Base-by-base conservation (phyloP, 2,113 vertebrate genomes). In the Deroptyus accipitrinus region DNA sequence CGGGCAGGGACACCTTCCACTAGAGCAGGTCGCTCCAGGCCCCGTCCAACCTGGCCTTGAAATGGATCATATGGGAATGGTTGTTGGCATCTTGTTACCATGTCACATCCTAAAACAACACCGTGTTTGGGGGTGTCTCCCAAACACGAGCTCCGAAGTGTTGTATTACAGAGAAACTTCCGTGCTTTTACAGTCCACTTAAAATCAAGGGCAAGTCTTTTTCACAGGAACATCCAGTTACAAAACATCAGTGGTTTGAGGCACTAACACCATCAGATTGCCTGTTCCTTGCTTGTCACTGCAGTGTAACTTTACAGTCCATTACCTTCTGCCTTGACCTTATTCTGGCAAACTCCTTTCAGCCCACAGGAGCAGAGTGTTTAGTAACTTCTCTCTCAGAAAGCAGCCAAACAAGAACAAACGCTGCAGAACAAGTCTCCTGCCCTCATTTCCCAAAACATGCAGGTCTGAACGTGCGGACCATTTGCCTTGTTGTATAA, bases 261-360 rank as follows among this genome's bases (percentile, higher is more conserved):
- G 28, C 11, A 10, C 33, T 83, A 55, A 55, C 52, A 17, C 62
- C 30, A 24, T 55, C 12, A 35, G 33, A 14, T 37, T 31, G 52
- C 70, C 79, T 66, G 33, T 42, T 74, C 85, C 17, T 7, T 63
- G 27, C 61, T 63, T 93, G 83, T 92, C 79, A 19, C 79, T 52
- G 0, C 0, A 25, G 68, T 7, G 72, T 70, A 90, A 46, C 46
- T 67, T 92, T 30, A 42, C 33, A 52, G 72, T 77, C 79, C 85
- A 70, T 92, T 67, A 77, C 46, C 55, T 96, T 77, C 85, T 90
- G 67, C 44, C 68, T 92, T 93, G 93, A 76, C 87, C 83, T 93
- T 86, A 46, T 74, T 94, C 88, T 93, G 88, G 90, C 85, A 88
- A 86, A 61, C 46, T 83, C 66, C 85, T 78, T 52, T 44, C 19